These are phyloP conservation scores for Nannospalax galili DNA, from an alignment of 2,113 vertebrate species.

Conservation along the genomic window DNA sequence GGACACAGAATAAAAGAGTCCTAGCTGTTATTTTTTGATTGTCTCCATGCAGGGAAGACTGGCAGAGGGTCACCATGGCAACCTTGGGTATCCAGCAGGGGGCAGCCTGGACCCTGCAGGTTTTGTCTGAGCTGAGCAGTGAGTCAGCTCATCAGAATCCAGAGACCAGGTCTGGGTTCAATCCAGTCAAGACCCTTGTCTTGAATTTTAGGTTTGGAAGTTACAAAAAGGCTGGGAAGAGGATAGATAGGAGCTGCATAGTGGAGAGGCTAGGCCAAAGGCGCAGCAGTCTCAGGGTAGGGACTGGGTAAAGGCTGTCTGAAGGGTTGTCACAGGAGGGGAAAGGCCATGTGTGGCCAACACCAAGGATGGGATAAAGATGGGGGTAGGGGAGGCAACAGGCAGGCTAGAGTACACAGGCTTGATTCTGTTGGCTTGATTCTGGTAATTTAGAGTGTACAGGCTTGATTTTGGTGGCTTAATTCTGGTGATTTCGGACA, in stretches of 20 bases:
- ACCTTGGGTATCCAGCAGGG: conserved; percentile 78
- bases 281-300: not conserved
- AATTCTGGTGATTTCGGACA: not conserved
- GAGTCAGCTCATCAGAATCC: not conserved
- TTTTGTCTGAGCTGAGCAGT: conserved; percentile 26
- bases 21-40: conserved; percentile 74
- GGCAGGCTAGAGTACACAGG: not conserved
- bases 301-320: not conserved
- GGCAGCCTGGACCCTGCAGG: conserved; percentile 20
- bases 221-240: not conserved
- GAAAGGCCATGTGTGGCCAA: not conserved
- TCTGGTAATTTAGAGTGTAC: no score
- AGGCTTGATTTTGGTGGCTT: not conserved
- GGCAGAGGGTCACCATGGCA: conserved; percentile 83
- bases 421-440: no score
- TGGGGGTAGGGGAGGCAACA: not conserved
- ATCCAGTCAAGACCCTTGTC: not conserved
- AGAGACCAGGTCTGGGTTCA: not conserved
- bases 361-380: not conserved
- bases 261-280: not conserved
- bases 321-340: not conserved
- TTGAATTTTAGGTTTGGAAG: not conserved
- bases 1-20: conserved; percentile 86
- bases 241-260: not conserved
- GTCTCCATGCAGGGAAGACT: conserved; percentile 76